Base-by-base conservation (phyloP, 1,140 invertebrate species). In the Drosophila parvula region DNA sequence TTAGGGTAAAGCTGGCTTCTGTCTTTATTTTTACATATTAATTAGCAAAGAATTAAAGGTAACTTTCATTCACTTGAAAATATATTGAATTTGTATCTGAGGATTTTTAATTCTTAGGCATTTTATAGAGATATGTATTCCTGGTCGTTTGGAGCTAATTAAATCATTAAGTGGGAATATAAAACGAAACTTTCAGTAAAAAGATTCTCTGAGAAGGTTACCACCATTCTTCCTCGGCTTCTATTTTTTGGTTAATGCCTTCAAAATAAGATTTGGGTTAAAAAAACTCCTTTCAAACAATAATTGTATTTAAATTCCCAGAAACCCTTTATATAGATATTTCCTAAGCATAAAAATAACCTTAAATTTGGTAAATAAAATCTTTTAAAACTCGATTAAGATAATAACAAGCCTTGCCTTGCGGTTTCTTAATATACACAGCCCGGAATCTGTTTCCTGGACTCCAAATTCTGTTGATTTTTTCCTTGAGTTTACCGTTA, bases 401-500 rank as follows among this genome's bases (percentile, higher is more conserved):
- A 34, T 63, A 63, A 60, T 63, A 60, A 63, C 16, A 63, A 4
- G 38, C 28, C n/a, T 30, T 62, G 0, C 18, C 22, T 18, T 14
- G 32, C 51, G 9, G 36, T 58, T 63, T 12, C 60, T 5, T 5
- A 30, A 40, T 36, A 18, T 30, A n/a, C 12, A 62, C n/a, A 12
- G 12, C 12, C 51, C 32, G n/a, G n/a, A 10, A n/a, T 58, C 6
- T 14, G 47, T 36, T 32, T n/a, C 32, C 41, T 47, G 22, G 22
- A 38, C n/a, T 27, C 12, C 16, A 32, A 11, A 30, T 22, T 47
- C 16, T 14, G 11, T 32, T 30, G 16, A 1, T 28, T 41, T 41
- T 45, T 69, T 36, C 27, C 32, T 50, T 47, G 16, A 16, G 2
- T 48, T 56, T 68, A 60, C 69, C 48, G 69, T 74, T 74, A 74